These are phyloP conservation scores for Suricata suricatta DNA, from an alignment of 2,113 vertebrate species.

Conservation along the genomic window DNA sequence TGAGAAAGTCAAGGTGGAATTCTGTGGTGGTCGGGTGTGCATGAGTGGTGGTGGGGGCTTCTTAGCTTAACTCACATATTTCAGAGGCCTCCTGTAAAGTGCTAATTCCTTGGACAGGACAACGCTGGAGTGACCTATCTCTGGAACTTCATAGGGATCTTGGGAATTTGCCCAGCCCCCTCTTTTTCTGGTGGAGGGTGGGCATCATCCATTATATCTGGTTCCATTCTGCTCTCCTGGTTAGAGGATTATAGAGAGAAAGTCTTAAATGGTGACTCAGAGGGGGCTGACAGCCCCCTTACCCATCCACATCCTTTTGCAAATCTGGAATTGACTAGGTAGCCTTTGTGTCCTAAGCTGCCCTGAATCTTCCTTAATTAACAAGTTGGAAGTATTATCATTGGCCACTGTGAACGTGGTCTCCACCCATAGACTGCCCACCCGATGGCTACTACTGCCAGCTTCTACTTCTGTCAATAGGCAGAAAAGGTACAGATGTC, in stretches of 20 bases:
- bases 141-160: neutral
- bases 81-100: neutral
- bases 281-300: neutral
- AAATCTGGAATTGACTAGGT: neutral
- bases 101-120: neutral
- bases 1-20: neutral
- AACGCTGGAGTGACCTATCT: neutral
- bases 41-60: neutral
- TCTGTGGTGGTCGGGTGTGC: neutral
- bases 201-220: neutral
- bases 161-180: neutral
- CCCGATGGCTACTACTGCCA: neutral
- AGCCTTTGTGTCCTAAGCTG: neutral
- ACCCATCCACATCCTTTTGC: neutral
- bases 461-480: neutral
- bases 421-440: neutral
- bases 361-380: neutral
- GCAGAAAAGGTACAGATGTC: neutral
- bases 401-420: neutral
- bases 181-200: neutral
- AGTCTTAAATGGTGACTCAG: neutral
- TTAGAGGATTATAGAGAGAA: neutral
- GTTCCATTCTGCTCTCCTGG: neutral
- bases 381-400: conserved; percentile 11
- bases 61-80: neutral